Conservation (phyloP, 2,113 vertebrate genomes). For the Acrocephalus kingi region DNA sequence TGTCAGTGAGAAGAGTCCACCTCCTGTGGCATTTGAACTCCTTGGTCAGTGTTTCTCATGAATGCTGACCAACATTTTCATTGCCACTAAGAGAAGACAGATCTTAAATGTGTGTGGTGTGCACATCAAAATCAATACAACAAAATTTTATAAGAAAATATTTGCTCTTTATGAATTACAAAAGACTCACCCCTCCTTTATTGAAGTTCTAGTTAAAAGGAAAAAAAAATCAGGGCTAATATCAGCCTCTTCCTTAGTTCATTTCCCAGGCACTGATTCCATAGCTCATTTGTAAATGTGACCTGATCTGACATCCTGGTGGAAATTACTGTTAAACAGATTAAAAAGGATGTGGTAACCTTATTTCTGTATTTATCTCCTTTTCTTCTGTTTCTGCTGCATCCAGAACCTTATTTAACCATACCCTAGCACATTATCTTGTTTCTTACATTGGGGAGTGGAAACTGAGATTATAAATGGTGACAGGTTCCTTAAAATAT, state of each 20-base stretch:
- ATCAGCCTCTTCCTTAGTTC: not conserved
- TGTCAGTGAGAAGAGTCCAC: not conserved
- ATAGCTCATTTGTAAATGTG: not conserved
- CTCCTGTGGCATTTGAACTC: not conserved
- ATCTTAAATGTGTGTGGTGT: not conserved
- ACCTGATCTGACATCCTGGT: not conserved
- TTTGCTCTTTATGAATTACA: not conserved
- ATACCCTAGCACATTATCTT: not conserved
- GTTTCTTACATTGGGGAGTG: not conserved
- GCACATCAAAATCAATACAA: not conserved
- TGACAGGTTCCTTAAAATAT: not conserved
- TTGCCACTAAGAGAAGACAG: not conserved
- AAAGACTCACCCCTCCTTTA: fast-evolving
- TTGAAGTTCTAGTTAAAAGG: not conserved
- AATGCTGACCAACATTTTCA: not conserved
- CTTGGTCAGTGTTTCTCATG: not conserved
- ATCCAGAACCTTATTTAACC: not conserved
- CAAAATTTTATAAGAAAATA: not conserved
- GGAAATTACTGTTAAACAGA: not conserved
- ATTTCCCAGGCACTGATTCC: not conserved
- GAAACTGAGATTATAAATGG: not conserved
- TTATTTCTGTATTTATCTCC: not conserved
- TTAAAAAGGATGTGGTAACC: not conserved
- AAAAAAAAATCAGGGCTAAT: not conserved
- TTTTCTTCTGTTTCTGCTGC: not conserved